A percentile compares a stretch with the other conserved stretches of the same genome.
Conservation (phyloP, 2,113 vertebrate species). For the Clarias batrachus region DNA sequence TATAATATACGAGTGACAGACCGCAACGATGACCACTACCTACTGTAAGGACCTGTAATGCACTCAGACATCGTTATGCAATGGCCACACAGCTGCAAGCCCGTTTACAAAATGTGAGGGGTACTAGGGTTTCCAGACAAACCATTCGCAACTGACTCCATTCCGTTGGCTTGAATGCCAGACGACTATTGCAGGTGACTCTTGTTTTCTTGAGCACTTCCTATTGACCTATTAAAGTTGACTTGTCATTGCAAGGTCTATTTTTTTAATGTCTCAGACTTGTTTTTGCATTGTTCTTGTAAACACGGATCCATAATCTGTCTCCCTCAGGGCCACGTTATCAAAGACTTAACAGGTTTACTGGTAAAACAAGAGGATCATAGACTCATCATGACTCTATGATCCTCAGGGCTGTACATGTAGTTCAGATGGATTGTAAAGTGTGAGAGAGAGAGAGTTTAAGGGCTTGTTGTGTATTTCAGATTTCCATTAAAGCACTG, state of each 20-base stretch:
- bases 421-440: neutral
- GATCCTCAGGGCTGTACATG: neutral
- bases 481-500: neutral
- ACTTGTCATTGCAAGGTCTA: neutral
- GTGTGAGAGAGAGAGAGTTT: neutral
- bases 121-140: too few species aligned
- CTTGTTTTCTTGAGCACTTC: neutral
- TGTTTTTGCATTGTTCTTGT: neutral
- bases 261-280: neutral
- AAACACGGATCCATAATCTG: neutral
- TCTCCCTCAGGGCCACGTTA: neutral
- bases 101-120: too few species aligned
- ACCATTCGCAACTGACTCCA: too few species aligned
- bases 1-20: too few species aligned
- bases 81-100: too few species aligned
- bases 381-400: neutral
- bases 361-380: neutral
- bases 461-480: neutral
- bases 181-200: too few species aligned
- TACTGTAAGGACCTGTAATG: too few species aligned
- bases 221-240: neutral
- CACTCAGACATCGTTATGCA: too few species aligned
- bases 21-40: too few species aligned
- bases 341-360: neutral
- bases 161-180: too few species aligned